phyloP scores from a whole-genome alignment of 2,888 invertebrate species.

The Cerastoderma edule region DNA sequence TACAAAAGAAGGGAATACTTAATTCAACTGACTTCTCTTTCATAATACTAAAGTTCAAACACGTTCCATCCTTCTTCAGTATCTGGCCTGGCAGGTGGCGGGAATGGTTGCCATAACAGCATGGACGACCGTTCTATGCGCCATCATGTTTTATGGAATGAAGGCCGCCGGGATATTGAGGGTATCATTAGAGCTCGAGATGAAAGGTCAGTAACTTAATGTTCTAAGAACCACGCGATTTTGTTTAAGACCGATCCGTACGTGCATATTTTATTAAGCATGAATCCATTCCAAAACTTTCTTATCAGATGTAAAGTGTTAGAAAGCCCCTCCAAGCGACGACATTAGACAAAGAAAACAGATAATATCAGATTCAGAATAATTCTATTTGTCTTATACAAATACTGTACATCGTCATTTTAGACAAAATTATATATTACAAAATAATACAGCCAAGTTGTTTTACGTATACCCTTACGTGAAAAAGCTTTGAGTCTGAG shows the following conservation, averaged over 20 bases:
- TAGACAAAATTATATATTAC: too few species aligned
- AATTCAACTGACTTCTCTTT: too few species aligned
- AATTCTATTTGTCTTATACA: not conserved
- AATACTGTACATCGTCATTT: too few species aligned
- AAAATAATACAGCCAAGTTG: too few species aligned
- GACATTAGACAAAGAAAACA: not conserved
- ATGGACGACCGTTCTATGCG: constrained; percentile 83
- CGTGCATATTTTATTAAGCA: not conserved
- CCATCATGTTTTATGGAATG: constrained; percentile 84
- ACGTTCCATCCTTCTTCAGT: constrained; percentile 49
- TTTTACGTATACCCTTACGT: too few species aligned
- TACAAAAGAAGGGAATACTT: too few species aligned
- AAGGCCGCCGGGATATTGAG: constrained; percentile 79
- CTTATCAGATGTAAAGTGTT: not conserved
- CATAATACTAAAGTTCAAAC: not conserved
- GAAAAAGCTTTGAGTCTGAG: too few species aligned
- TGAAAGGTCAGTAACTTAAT: constrained; percentile 76
- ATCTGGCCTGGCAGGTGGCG: constrained; percentile 83
- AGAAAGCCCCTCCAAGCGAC: not conserved
- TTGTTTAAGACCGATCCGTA: not conserved
- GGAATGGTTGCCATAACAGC: constrained; percentile 84
- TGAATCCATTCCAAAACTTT: not conserved
- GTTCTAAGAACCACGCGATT: not conserved
- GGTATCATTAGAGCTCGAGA: constrained; percentile 82
- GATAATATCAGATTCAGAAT: not conserved